A percentile compares a stretch with the other conserved stretches of the same genome.
These are phyloP conservation scores for Galeruca laticollis DNA, from an alignment of 2,888 invertebrate species.

Conservation along the genomic window DNA sequence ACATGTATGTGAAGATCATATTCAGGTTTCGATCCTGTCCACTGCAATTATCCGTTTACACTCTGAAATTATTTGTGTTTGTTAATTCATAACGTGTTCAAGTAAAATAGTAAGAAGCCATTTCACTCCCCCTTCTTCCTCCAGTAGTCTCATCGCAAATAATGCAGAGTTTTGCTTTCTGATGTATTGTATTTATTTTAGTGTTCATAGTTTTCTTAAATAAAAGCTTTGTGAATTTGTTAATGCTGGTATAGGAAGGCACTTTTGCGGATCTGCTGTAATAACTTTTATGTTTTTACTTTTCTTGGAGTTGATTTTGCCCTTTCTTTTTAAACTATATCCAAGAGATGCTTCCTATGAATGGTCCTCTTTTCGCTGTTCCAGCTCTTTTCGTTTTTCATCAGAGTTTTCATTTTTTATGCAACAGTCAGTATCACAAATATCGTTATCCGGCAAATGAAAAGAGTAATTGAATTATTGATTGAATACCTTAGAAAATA, in stretches of 20 bases:
- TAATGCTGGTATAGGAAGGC: constrained; percentile 8
- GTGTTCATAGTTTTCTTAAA: constrained; percentile 11
- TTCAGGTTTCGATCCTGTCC: too few species aligned
- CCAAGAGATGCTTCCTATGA: constrained; percentile 37
- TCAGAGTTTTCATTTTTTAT: constrained; percentile 24
- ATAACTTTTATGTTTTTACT: constrained; percentile 13
- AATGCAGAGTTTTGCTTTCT: constrained; percentile 3
- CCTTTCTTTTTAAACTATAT: constrained; percentile 36
- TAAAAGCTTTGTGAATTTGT: constrained; percentile 13
- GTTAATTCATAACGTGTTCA: background rate
- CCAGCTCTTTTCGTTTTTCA: background rate
- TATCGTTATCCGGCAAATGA: too few species aligned
- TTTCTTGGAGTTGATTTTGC: constrained; percentile 6
- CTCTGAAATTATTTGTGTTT: constrained; percentile 15
- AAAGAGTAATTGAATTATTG: too few species aligned
- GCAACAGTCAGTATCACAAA: constrained; percentile 21
- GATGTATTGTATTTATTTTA: constrained; percentile 1
- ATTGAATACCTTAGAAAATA: constrained; percentile 42
- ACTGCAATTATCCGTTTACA: constrained; percentile 30
- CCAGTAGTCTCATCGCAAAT: background rate
- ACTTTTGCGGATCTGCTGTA: too few species aligned
- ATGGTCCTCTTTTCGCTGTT: constrained; percentile 36
- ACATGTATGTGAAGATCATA: too few species aligned
- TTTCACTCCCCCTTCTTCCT: constrained; percentile 28
- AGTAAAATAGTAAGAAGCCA: constrained; percentile 4